These are phyloP conservation scores for Thera britannica DNA, from an alignment of 2,888 invertebrate species.

Conservation along the genomic window DNA sequence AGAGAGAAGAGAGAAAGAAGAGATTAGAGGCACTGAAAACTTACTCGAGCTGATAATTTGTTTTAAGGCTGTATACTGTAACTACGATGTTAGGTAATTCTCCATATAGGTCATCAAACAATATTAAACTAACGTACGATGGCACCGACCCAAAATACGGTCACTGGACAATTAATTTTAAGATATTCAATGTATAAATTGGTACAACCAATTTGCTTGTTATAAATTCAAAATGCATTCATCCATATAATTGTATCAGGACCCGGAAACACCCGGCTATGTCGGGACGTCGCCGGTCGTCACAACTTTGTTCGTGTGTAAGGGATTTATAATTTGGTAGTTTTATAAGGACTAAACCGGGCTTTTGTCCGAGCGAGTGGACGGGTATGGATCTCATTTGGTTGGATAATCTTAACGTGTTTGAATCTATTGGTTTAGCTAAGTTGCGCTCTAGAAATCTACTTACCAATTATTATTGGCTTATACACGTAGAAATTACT, in stretches of 20 bases:
- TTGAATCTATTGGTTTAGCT: slow-evolving; percentile 28
- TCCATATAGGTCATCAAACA: slow-evolving; percentile 28
- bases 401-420: slow-evolving; percentile 45
- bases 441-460: slow-evolving; percentile 23
- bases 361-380: slow-evolving; percentile 65
- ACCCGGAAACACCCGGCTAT: slow-evolving; percentile 63
- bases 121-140: slow-evolving; percentile 35
- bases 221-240: slow-evolving; percentile 84
- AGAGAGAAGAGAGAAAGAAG: no score
- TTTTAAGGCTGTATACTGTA: no score
- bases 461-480: slow-evolving; percentile 26
- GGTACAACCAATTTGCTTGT: slow-evolving; percentile 81
- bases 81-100: no score
- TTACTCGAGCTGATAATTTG: no score
- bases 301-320: slow-evolving; percentile 35
- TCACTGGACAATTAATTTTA: slow-evolving; percentile 75
- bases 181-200: slow-evolving; percentile 81
- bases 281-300: slow-evolving; percentile 45
- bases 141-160: slow-evolving; percentile 53
- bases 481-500: slow-evolving; percentile 15
- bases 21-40: no score
- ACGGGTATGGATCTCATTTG: slow-evolving; percentile 48
- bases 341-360: slow-evolving; percentile 61
- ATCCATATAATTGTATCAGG: slow-evolving; percentile 81
- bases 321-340: slow-evolving; percentile 59